Base-by-base conservation (phyloP, 2,113 vertebrate genomes). In the Sphaerodactylus townsendi region DNA sequence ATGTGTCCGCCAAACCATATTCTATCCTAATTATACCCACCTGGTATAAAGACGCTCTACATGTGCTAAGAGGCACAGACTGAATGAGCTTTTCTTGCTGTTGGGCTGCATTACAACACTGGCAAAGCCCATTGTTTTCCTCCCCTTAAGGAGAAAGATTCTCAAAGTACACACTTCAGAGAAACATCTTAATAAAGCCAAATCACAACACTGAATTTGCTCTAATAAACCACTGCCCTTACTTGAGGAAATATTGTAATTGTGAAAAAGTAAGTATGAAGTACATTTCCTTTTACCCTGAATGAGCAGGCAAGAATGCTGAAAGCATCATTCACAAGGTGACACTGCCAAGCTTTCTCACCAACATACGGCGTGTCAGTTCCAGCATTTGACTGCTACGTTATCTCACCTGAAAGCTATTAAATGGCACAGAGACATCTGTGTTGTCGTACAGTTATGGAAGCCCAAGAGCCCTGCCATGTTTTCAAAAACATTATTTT, bases 21-120 rank as follows among this genome's bases (percentile, higher is more conserved):
- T 93, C 75, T 80, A 85, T 62, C 21, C 53, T 92, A 93, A 94
- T 95, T 94, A 86, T 35, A 78, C 33, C 89, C 93, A 96, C 92
- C 94, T 96, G 93, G 87, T 92, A 66, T 79, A 78, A 2, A 50
- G 74, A 82, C 93, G 85, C 10, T 19, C 78, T 1, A 23, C 79
- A 76, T 83, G 56, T 86, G 82, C 74, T 85, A 76, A 77, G 73
- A 89, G 69, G 44, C 33, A 48, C 64, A 77, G 91, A 95, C 92
- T 62, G 3, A 93, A 92, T 84, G 46, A 33, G 71, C 66, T 90
- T 89, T 90, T 48, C 68, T 91, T 90, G 79, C 70, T 91, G 56
- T 72, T 94, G 83, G 10, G 10, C 78, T 93, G 48, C 77, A 87
- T 64, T 86, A 90, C 80, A 59, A 28, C 10, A 90, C 2, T 46